These are phyloP conservation scores for Hyperopisus bebe DNA, from an alignment of 2,113 vertebrate species.

Conservation along the genomic window DNA sequence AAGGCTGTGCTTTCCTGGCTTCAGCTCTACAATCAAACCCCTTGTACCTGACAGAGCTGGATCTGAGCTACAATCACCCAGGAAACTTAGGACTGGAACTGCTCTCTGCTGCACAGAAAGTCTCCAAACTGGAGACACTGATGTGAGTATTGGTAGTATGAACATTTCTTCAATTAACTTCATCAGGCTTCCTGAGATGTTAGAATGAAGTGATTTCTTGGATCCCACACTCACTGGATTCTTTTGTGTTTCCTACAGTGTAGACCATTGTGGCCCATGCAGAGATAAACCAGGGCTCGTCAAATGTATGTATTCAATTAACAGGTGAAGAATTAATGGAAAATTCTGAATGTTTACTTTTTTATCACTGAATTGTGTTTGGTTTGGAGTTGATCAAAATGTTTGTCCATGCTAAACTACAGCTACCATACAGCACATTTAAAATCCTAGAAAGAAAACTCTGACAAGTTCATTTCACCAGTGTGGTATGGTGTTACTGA, in stretches of 20 bases:
- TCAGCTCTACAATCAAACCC: conserved; percentile 10
- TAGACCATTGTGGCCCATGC: conserved; percentile 24
- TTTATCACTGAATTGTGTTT: background rate
- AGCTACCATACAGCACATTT: too few species aligned
- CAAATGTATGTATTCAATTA: conserved; percentile 48
- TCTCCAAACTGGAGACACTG: background rate
- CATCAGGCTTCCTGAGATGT: background rate
- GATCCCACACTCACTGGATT: conserved; percentile 13
- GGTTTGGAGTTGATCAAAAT: too few species aligned
- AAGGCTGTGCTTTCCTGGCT: conserved; percentile 7
- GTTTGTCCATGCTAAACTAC: too few species aligned
- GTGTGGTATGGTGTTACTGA: too few species aligned
- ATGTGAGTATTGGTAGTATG: background rate
- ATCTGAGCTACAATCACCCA: conserved; percentile 13
- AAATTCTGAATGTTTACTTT: too few species aligned
- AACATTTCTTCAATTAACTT: background rate
- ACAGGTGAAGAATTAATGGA: background rate
- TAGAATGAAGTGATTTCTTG: background rate
- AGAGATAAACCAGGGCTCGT: conserved; percentile 36
- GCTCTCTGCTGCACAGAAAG: background rate
- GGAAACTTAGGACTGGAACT: background rate
- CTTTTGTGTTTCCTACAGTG: conserved; percentile 30
- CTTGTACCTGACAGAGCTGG: conserved; percentile 10
- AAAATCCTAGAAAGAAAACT: too few species aligned
- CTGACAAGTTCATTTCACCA: too few species aligned